Conservation (phyloP, 2,888 invertebrate genomes). For the Galerucella pusilla region DNA sequence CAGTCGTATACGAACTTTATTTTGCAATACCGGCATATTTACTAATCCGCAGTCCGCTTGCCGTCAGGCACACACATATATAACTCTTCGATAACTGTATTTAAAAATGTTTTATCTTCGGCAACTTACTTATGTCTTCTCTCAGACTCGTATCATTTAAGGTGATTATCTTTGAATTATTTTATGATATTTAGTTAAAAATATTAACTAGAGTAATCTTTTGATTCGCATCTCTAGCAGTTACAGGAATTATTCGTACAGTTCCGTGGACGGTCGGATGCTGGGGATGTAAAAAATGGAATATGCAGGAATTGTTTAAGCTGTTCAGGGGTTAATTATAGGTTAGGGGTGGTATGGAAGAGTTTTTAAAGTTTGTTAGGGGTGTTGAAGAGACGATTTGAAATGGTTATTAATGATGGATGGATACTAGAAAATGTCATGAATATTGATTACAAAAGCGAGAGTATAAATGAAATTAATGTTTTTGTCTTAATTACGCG, state of each 20-base stretch:
- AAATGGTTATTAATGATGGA: background rate
- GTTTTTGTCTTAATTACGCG: too few relatives aligned
- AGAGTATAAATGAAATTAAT: background rate
- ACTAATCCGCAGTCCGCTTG: too few relatives aligned
- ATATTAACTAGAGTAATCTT: background rate
- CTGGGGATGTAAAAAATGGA: conserved; percentile 36
- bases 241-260: conserved; percentile 28
- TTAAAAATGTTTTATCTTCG: too few relatives aligned
- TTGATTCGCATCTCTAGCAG: background rate
- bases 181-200: too few relatives aligned
- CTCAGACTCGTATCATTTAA: too few relatives aligned
- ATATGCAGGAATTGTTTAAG: conserved; percentile 33
- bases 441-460: background rate
- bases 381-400: conserved; percentile 19
- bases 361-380: background rate
- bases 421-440: conserved; percentile 2
- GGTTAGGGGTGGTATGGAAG: conserved; percentile 28
- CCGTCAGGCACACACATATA: too few relatives aligned
- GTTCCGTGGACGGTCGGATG: conserved; percentile 34
- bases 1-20: too few relatives aligned
- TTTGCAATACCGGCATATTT: too few relatives aligned
- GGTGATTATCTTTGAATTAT: too few relatives aligned
- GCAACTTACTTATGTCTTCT: too few relatives aligned
- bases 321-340: conserved; percentile 36
- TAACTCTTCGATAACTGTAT: too few relatives aligned